These are phyloP conservation scores for Rhinogobio ventralis DNA, from an alignment of 2,797 vertebrate genomes.

Conservation along the genomic window DNA sequence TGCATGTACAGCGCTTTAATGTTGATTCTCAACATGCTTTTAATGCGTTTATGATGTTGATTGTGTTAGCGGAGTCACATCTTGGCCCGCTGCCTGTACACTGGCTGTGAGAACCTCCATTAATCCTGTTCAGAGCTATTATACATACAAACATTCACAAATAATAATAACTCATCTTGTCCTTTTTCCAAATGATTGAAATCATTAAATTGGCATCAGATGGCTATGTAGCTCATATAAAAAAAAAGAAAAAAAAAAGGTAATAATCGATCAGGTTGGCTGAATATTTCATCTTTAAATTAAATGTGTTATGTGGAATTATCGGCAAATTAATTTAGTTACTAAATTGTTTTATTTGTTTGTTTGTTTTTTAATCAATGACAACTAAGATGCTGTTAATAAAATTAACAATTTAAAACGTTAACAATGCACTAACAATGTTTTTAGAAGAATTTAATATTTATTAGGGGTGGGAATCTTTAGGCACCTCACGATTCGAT, in stretches of 20 bases:
- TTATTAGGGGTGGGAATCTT: too few relatives aligned
- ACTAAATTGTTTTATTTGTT: too few relatives aligned
- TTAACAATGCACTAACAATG: not conserved
- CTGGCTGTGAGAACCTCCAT: conserved; percentile 22
- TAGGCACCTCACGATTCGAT: too few relatives aligned
- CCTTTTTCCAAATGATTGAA: not conserved
- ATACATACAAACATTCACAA: conserved; percentile 18
- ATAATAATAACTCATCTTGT: conserved; percentile 2
- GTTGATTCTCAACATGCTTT: conserved; percentile 14
- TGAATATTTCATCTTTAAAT: not conserved
- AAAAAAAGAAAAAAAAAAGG: too few relatives aligned
- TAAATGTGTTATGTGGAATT: not conserved
- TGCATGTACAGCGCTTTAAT: not conserved
- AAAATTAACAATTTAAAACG: not conserved
- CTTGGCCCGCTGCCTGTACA: not conserved
- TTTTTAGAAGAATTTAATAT: not conserved
- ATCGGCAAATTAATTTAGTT: not conserved
- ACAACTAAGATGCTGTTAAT: not conserved
- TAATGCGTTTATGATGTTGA: conserved; percentile 24
- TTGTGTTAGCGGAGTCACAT: not conserved
- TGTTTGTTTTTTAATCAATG: too few relatives aligned
- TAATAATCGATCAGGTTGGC: not conserved
- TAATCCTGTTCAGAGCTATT: conserved; percentile 20
- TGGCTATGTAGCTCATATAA: not conserved
- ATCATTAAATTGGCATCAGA: not conserved